Evolutionary conservation across 23 tunicate genomes (phyloP).

Genomic region (Phallusia fumigata): DNA sequence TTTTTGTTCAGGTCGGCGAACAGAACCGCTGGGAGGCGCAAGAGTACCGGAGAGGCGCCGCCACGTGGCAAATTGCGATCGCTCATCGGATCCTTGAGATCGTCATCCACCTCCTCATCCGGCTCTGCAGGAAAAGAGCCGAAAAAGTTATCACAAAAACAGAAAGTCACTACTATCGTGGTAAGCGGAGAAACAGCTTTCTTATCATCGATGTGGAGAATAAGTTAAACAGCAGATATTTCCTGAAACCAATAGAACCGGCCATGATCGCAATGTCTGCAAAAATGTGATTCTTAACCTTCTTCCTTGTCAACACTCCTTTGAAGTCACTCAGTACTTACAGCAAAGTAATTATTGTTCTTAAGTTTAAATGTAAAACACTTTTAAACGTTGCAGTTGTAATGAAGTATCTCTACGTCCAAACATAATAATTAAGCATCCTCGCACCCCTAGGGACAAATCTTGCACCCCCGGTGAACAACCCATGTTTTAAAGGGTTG

Average conservation of each 20-base stretch:
- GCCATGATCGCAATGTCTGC: neutral
- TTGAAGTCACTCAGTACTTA: too few species aligned
- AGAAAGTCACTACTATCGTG: constrained; percentile 50
- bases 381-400: too few species aligned
- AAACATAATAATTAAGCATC: too few species aligned
- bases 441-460: too few species aligned
- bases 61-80: neutral
- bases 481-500: too few species aligned
- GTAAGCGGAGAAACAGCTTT: constrained; percentile 38
- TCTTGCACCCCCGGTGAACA: too few species aligned
- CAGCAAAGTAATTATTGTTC: too few species aligned
- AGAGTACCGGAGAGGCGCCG: constrained; percentile 18
- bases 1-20: constrained; percentile 3
- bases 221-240: too few species aligned
- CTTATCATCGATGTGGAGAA: too few species aligned
- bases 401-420: too few species aligned
- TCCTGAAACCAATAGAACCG: neutral
- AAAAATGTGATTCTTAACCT: neutral
- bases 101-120: constrained; percentile 6
- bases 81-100: neutral
- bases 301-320: too few species aligned
- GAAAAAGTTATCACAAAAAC: constrained; percentile 27
- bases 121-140: neutral
- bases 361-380: too few species aligned
- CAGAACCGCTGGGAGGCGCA: constrained; percentile 20